Conservation (phyloP, 2,113 vertebrate species). For the Ctenodactylus gundi region DNA sequence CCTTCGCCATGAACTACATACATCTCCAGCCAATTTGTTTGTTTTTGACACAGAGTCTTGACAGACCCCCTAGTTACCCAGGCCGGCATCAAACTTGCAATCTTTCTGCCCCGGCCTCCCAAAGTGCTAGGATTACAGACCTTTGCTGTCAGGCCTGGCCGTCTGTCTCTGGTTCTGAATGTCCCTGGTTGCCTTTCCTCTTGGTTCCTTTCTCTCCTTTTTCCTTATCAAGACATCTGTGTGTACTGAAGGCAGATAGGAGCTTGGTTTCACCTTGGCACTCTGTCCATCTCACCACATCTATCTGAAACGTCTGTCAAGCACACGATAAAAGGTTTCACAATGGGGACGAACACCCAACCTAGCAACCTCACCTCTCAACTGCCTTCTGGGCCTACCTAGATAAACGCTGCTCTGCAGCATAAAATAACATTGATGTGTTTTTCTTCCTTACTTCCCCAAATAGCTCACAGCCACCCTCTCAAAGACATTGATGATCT, state of each 20-base stretch:
- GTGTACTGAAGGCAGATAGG: neutral
- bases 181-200: neutral
- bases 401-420: neutral
- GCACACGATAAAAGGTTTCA: conserved; percentile 41
- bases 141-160: too few relatives aligned
- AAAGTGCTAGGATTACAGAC: too few relatives aligned
- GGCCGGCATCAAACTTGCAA: too few relatives aligned
- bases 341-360: neutral
- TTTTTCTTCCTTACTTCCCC: neutral
- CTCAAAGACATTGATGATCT: neutral
- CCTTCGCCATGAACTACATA: neutral
- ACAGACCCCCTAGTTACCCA: too few relatives aligned
- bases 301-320: neutral
- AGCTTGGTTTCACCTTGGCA: neutral
- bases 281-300: neutral
- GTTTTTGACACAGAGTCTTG: too few relatives aligned
- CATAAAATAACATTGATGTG: neutral
- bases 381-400: neutral
- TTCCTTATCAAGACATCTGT: conserved; percentile 21
- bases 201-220: neutral
- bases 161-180: too few relatives aligned
- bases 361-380: neutral
- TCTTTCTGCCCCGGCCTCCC: too few relatives aligned
- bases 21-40: neutral
- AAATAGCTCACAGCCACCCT: neutral